phyloP scores from a whole-genome alignment of 2,113 vertebrate species.

The Elanus axillaris region DNA sequence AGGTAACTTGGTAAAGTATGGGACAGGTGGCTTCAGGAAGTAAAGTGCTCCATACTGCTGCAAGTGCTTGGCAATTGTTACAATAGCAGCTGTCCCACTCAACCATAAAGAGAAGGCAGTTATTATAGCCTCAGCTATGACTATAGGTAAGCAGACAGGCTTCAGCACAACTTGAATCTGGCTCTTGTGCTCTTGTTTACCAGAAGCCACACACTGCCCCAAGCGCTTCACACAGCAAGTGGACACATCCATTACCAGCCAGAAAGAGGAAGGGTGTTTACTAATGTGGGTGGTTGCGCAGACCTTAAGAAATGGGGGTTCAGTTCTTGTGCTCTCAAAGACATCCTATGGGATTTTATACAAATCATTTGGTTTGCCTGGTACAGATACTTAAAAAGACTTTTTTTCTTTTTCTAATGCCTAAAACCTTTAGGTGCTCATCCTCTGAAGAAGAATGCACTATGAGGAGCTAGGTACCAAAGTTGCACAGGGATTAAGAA shows the following conservation, averaged over 20 bases:
- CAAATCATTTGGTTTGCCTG: not conserved
- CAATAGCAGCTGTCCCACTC: not conserved
- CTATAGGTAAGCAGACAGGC: not conserved
- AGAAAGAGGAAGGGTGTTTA: not conserved
- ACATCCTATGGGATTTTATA: not conserved
- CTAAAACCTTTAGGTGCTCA: not conserved
- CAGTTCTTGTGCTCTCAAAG: not conserved
- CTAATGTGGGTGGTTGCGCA: not conserved
- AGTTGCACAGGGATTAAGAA: not conserved
- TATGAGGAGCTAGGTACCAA: not conserved
- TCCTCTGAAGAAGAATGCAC: not conserved
- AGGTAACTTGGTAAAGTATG: not conserved
- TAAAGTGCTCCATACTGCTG: not conserved
- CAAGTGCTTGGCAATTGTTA: not conserved
- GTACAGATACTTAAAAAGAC: not conserved
- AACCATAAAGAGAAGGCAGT: not conserved
- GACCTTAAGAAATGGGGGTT: not conserved
- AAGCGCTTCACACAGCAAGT: not conserved
- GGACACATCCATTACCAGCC: not conserved
- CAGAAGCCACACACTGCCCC: not conserved
- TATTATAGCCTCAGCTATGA: not conserved
- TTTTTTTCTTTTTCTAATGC: not conserved
- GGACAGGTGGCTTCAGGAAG: not conserved
- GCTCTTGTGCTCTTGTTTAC: not conserved
- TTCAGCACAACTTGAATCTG: not conserved